phyloP scores from a whole-genome alignment of 2,113 vertebrate genomes.

The Myiopsitta monachus region DNA sequence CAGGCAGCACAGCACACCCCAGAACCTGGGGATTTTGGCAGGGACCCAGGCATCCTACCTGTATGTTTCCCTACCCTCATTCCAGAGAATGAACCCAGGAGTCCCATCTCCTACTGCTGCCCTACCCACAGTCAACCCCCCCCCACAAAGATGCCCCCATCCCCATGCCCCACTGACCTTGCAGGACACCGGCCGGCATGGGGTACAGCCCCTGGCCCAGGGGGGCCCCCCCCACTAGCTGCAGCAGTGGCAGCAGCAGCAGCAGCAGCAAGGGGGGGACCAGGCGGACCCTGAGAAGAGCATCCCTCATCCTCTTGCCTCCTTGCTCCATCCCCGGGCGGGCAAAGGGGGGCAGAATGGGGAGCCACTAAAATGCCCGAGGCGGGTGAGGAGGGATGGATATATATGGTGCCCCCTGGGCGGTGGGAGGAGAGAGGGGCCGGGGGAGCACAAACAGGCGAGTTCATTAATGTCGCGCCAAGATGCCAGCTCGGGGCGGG shows the following conservation, averaged over 20 bases:
- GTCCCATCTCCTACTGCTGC: neutral
- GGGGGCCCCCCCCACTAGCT: constrained; percentile 70
- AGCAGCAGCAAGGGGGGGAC: constrained; percentile 21
- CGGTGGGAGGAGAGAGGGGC: constrained; percentile 70
- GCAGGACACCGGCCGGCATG: constrained; percentile 81
- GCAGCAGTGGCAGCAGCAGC: constrained; percentile 56
- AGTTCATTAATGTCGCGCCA: constrained; percentile 85
- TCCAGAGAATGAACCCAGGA: neutral
- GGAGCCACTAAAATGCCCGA: constrained; percentile 41
- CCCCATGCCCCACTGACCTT: constrained; percentile 76
- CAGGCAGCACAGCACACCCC: fast-evolving
- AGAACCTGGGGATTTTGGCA: neutral
- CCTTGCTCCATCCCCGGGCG: neutral
- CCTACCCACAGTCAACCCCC: neutral
- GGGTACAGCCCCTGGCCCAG: constrained; percentile 81
- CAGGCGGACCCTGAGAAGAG: neutral
- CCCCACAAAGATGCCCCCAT: neutral
- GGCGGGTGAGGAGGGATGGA: constrained; percentile 63
- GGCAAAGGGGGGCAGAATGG: constrained; percentile 8
- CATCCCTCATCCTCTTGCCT: neutral
- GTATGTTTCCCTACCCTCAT: neutral
- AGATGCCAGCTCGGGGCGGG: constrained; percentile 62
- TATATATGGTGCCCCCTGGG: constrained; percentile 83
- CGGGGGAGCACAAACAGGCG: constrained; percentile 85
- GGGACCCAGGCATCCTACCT: neutral